phyloP scores from a whole-genome alignment of 2,888 invertebrate genomes.

The Cactoblastis cactorum region DNA sequence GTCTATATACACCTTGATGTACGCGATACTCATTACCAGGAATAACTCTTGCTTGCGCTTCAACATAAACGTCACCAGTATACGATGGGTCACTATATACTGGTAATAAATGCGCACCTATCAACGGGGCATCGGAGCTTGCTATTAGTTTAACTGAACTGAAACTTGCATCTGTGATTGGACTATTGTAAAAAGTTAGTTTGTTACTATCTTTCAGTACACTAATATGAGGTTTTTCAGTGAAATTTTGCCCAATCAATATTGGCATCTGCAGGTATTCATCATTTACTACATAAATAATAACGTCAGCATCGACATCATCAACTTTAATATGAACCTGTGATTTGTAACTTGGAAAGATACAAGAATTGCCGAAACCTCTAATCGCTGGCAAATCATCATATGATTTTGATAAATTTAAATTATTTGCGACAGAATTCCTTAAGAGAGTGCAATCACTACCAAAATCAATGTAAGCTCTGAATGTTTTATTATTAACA shows the following conservation, averaged over 20 bases:
- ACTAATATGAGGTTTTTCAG: conserved; percentile 14
- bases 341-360: conserved; percentile 18
- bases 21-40: too few relatives aligned
- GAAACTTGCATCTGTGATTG: too few relatives aligned
- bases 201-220: conserved; percentile 17
- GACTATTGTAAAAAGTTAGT: conserved; percentile 22
- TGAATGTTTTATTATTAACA: conserved; percentile 11
- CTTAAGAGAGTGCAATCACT: conserved; percentile 20
- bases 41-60: too few relatives aligned
- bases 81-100: too few relatives aligned
- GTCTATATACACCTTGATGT: too few relatives aligned
- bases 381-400: conserved; percentile 17
- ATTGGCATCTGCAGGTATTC: conserved; percentile 12
- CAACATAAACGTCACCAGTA: too few relatives aligned
- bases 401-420: conserved; percentile 8
- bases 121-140: neutral
- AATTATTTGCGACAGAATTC: too few relatives aligned
- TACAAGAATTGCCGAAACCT: conserved; percentile 21
- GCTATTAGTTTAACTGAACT: neutral
- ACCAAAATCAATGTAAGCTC: conserved; percentile 21
- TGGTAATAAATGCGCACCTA: conserved; percentile 8
- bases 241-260: conserved; percentile 20
- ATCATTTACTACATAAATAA: conserved; percentile 15
- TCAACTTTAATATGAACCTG: conserved; percentile 16
- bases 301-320: conserved; percentile 15